Evolutionary conservation across 2,113 vertebrate species (phyloP).

Genomic region (Progne subis): DNA sequence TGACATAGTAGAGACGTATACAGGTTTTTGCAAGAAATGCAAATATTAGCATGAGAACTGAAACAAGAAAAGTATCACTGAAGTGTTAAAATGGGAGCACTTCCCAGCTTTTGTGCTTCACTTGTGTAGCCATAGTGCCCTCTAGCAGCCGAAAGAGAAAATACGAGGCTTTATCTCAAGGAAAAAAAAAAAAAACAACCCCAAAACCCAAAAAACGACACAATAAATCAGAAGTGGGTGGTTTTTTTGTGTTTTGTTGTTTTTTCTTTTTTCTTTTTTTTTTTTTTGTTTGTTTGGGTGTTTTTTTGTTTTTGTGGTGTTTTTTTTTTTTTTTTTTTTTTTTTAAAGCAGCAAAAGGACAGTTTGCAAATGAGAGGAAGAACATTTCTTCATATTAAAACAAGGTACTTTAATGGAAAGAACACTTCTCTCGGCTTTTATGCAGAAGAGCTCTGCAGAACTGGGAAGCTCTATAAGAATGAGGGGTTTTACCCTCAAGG

Average conservation of each 20-base stretch:
- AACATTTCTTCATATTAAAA: background rate
- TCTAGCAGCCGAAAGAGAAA: slow-evolving; percentile 45
- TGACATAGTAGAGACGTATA: slow-evolving; percentile 12
- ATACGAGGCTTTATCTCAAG: background rate
- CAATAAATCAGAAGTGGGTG: background rate
- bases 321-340: no score
- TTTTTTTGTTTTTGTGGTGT: accelerated
- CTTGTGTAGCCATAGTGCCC: slow-evolving; percentile 56
- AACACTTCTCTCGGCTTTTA: background rate
- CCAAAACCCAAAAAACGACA: no score
- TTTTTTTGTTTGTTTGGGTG: background rate
- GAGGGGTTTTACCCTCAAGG: background rate
- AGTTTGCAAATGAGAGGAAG: background rate
- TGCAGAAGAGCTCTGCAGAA: background rate
- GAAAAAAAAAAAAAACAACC: background rate
- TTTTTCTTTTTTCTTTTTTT: background rate
- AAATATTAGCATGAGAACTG: slow-evolving; percentile 63
- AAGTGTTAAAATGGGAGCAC: slow-evolving; percentile 19
- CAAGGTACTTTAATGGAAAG: background rate
- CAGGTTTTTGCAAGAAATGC: slow-evolving; percentile 43
- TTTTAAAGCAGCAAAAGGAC: background rate
- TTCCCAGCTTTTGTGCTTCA: background rate
- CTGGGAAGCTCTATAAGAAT: background rate
- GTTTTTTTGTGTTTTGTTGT: background rate
- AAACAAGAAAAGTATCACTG: slow-evolving; percentile 24